Conservation (phyloP, 53 echinoderm and acorn worm genomes). For the Mesocentrotus franciscanus region DNA sequence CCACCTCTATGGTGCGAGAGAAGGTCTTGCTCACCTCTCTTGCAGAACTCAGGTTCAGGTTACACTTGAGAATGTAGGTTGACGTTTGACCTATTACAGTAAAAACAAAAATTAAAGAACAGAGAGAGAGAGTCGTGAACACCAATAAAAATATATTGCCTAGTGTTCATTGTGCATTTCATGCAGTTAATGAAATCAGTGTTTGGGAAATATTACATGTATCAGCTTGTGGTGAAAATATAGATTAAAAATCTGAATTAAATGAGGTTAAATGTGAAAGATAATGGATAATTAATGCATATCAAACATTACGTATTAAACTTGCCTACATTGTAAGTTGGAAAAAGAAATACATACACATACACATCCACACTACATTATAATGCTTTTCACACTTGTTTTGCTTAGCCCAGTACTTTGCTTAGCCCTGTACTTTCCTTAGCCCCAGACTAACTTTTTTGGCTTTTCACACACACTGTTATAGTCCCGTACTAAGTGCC, state of each 20-base stretch:
- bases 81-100: constrained; percentile 70
- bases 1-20: constrained; percentile 75
- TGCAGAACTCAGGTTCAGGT: constrained; percentile 74
- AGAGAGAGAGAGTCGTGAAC: too few relatives aligned
- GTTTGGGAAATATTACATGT: background rate
- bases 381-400: too few relatives aligned
- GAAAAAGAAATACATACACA: background rate
- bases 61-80: constrained; percentile 91
- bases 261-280: background rate
- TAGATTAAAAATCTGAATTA: too few relatives aligned
- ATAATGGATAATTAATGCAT: background rate
- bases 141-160: background rate
- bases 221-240: background rate
- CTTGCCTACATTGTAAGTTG: background rate
- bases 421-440: too few relatives aligned
- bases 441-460: too few relatives aligned
- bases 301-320: background rate
- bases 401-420: too few relatives aligned
- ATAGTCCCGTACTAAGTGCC: too few relatives aligned
- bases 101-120: background rate
- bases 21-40: constrained; percentile 78
- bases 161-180: background rate
- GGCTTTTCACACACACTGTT: too few relatives aligned
- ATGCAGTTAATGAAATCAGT: background rate
- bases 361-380: too few relatives aligned